Evolutionary conservation across 2,113 vertebrate species (phyloP), one percentile per base, ranked within the genome.

Genomic region (Solea senegalensis): DNA sequence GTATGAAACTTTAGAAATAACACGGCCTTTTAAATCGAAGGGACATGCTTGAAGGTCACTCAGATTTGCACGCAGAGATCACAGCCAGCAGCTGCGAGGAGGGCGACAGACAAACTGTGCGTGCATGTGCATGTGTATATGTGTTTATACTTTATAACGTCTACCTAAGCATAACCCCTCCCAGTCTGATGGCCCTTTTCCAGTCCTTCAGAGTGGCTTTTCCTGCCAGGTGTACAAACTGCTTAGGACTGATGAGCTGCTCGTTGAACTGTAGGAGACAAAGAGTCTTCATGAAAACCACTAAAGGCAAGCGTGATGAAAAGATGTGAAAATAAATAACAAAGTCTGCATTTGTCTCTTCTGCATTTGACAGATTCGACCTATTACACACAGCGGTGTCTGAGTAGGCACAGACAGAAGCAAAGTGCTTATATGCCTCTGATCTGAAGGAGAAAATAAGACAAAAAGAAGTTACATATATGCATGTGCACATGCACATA

Each of bases 131-230:
- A 12, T 39, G 13, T 57, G 14, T 56, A 34, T 46, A 9, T 9
- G n/a, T 21, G 13, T 57, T 13, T 27, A 6, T 41, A 26, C 41
- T 67, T 49, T 13, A 11, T 41, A 11, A 41, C 4, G 9, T 51
- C 86, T 94, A 98, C 97, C 96, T 97, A 82, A 98, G 94, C 97
- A 98, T 98, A 71, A 98, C 95, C 62, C 97, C 96, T 78, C 96
- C 96, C 2, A 98, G 91, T 70, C 97, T 95, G 89, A 98, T 98
- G 83, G 97, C 97, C 88, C 96, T 93, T 86, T 98, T 98, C 97
- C 97, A 98, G 79, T 98, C 97, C 90, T 98, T 98, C 65, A 98
- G 90, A 28, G 97, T 97, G 50, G 96, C 96, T 85, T 98, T 98
- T 44, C 96, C 97, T 80, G 97, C 96, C 90, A 98, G 88, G 86